Conservation (phyloP, 2,888 invertebrate genomes). For the Trypoxylon attenuatum region DNA sequence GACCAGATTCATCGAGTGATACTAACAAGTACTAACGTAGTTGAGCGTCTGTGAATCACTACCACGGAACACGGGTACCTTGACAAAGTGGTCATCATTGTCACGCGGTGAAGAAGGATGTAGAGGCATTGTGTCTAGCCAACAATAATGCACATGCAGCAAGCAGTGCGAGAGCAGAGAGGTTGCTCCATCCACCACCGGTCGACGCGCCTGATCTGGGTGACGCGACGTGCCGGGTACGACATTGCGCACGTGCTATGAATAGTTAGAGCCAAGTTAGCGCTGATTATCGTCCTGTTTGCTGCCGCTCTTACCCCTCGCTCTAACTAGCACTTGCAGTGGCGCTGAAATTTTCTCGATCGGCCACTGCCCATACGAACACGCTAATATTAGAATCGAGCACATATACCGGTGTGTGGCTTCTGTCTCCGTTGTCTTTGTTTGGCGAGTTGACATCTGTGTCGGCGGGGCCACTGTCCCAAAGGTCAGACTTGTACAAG, state of each 20-base stretch:
- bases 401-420: constrained; percentile 42
- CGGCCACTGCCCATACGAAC: constrained; percentile 33
- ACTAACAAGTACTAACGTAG: no score
- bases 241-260: constrained; percentile 65
- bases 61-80: no score
- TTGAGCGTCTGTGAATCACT: no score
- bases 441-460: constrained; percentile 22
- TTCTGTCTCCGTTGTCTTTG: constrained; percentile 38
- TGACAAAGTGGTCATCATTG: background rate
- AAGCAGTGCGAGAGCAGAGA: constrained; percentile 7
- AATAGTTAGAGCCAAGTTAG: constrained; percentile 64
- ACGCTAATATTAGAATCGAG: constrained; percentile 56
- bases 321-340: constrained; percentile 12
- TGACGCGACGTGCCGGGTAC: constrained; percentile 59
- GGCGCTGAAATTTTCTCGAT: constrained; percentile 58
- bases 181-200: no score
- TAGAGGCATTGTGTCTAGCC: constrained; percentile 11
- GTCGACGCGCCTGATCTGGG: constrained; percentile 54
- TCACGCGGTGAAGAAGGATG: constrained; percentile 7
- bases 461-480: constrained; percentile 12
- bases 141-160: constrained; percentile 1
- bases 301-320: constrained; percentile 34
- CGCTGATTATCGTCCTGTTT: constrained; percentile 57
- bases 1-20: no score
- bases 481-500: no score